phyloP scores from a whole-genome alignment of 2,888 invertebrate genomes.

The Lysandra coridon region DNA sequence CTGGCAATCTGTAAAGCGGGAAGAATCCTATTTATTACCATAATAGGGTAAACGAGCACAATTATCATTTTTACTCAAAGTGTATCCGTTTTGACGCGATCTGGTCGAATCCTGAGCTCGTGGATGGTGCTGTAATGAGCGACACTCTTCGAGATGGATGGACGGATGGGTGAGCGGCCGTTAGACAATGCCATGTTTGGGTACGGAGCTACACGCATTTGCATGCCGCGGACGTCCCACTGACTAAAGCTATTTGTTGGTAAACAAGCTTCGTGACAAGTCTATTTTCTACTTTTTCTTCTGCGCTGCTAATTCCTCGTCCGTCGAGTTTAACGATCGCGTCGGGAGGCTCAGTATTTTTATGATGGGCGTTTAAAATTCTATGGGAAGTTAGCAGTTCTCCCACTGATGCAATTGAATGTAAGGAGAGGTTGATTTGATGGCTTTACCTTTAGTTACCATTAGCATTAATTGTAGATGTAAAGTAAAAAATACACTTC shows the following conservation, averaged over 20 bases:
- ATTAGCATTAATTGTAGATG: not conserved
- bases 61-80: conserved; percentile 23
- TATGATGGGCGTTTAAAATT: not conserved
- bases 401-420: not conserved
- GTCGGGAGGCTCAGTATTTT: not conserved
- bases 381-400: not conserved
- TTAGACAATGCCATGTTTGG: conserved; percentile 29
- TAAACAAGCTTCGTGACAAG: conserved; percentile 21
- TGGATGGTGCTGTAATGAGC: conserved; percentile 10
- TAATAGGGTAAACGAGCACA: conserved; percentile 36
- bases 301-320: not conserved
- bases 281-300: conserved; percentile 20
- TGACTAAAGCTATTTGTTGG: conserved; percentile 27
- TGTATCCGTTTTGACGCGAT: conserved; percentile 20
- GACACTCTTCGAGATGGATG: conserved; percentile 19
- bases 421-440: not conserved
- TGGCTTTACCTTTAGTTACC: not conserved
- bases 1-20: conserved; percentile 29
- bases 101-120: not conserved
- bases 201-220: conserved; percentile 23
- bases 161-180: conserved; percentile 28
- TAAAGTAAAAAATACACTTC: not conserved
- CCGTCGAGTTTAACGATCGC: not conserved
- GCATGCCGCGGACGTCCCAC: conserved; percentile 24
- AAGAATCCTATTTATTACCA: conserved; percentile 42